Conservation (phyloP, 2,888 invertebrate genomes). For the Amphipoea oculea region DNA sequence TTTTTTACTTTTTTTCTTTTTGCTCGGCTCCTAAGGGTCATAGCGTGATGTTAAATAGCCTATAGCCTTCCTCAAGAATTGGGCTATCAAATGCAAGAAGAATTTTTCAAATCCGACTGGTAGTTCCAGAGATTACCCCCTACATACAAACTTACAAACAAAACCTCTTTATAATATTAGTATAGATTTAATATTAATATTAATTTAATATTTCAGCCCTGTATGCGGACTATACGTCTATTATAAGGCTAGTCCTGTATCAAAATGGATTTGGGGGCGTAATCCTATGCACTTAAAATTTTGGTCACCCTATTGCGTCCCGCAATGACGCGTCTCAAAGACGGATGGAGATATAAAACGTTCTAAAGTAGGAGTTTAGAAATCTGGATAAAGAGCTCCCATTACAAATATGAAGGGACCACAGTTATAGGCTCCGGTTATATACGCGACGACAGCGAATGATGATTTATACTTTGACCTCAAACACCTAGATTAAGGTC, state of each 20-base stretch:
- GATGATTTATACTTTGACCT: neutral
- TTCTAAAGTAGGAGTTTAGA: conserved; percentile 62
- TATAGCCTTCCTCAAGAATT: no score
- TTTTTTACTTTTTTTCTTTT: no score
- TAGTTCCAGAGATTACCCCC: no score
- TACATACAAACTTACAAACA: no score
- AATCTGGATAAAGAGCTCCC: conserved; percentile 49
- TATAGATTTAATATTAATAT: no score
- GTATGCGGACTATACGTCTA: neutral
- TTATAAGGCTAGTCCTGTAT: neutral
- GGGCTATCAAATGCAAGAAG: no score
- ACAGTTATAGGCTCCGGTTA: neutral
- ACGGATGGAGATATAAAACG: conserved; percentile 71
- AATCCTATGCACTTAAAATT: neutral
- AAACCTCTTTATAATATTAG: no score
- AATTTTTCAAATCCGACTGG: no score
- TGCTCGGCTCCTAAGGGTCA: no score
- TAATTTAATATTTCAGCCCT: no score
- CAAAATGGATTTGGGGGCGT: neutral
- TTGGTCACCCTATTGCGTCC: conserved; percentile 37
- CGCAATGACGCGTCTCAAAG: conserved; percentile 52
- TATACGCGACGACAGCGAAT: neutral
- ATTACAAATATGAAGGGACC: conserved; percentile 32
- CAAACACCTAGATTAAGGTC: no score
- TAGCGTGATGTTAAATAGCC: no score